Evolutionary conservation across 2,888 invertebrate species (phyloP), one percentile per base, ranked within the genome.

Genomic region (Danaus chrysippus): DNA sequence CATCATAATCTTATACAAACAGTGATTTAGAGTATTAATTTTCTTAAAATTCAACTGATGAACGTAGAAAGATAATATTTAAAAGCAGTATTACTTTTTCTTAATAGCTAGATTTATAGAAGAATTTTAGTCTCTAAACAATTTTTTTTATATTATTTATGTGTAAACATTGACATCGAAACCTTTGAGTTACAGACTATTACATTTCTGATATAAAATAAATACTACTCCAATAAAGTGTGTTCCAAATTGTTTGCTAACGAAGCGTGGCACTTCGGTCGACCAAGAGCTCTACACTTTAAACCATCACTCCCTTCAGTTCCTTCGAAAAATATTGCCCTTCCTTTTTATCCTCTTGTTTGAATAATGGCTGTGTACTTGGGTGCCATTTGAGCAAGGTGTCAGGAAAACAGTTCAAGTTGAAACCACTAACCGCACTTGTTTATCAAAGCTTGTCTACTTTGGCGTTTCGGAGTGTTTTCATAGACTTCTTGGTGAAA

Each of bases 331-430:
- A 91, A 91, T 91, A 90, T 91, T 88, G 86, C 86, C 86, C 79
- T 76, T 83, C 86, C 87, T 90, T 90, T 90, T 90, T 89, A 90
- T 87, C 86, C 83, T 84, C 87, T 88, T 88, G 89, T 90, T 91
- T 89, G 90, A 90, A 90, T 90, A 88, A 90, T 89, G 86, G 83
- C 82, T 84, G 86, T 87, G 87, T 86, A 86, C 88, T 87, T 77
- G 77, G 81, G 79, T 78, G 83, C 84, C 84, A 84, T 87, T 87
- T 84, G 81, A 84, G 82, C 79, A 85, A 89, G 90, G 89, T 90
- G 87, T 83, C 87, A 81, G 78, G 82, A 82, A 85, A 87, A 84
- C 82, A 83, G 78, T 81, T 83, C 78, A 78, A 85, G 81, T 84
- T 81, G 76, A 74, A 85, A 87, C 90, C 87, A 82, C 87, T 87